Evolutionary conservation across 2,797 vertebrate genomes (phyloP), one percentile per base, ranked within the genome.

Genomic region (Acanthis flammea): DNA sequence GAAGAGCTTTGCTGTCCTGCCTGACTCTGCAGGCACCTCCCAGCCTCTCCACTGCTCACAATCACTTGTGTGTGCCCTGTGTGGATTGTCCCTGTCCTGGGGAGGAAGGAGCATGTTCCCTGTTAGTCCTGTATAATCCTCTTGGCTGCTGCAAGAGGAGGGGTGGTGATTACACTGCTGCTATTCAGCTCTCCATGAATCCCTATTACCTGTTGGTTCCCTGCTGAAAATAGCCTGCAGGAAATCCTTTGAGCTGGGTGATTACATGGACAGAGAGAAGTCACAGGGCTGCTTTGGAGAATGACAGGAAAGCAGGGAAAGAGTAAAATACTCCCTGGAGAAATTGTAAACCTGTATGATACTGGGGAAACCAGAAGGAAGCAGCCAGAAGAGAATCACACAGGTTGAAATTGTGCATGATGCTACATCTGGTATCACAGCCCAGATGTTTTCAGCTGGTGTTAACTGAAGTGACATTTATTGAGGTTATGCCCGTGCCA

Each of bases 241-340:
- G 61, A 95, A 90, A 94, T 96, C 95, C 85, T 91, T 73, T 94
- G 85, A 94, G 67, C 82, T 10, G 18, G 53, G 44, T 35, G 93
- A 86, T 95, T 81, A 60, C 12, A 37, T 10, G 28, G 51, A 5
- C 90, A 51, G 73, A 76, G 85, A 62, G 33, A 62, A 33, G 24
- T 62, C 82, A n/a, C 42, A 24, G 75, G 30, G 81, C 78, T 57
- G 27, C 42, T 35, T 11, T 14, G 11, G 27, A 63, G 39, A 14
- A 7, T 23, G 16, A 3, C 25, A 66, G 27, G 51, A 90, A 42
- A 88, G 14, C 17, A 63, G 33, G 55, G 73, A 62, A 79, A 66
- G 13, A 24, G 45, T 45, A 57, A 33, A 80, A 13, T 12, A 33
- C 17, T 88, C 30, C 15, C 35, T 61, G 15, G 13, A 74, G 42